Conservation (phyloP, 1,140 invertebrate genomes). For the Archegozetes longisetosus region DNA sequence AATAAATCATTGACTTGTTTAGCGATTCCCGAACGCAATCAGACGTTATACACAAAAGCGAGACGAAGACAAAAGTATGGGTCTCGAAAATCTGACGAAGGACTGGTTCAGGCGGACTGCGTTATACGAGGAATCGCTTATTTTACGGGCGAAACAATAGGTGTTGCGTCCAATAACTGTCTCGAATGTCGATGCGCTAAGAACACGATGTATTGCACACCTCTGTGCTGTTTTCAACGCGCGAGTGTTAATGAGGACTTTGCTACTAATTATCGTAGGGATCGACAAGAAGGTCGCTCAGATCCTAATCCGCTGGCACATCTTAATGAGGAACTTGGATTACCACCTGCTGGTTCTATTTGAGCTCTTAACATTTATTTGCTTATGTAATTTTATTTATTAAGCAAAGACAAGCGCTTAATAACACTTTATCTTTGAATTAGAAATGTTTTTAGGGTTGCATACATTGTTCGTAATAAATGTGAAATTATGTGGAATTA, state of each 20-base stretch:
- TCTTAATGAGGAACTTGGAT: background rate
- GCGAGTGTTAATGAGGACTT: background rate
- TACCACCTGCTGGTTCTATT: background rate
- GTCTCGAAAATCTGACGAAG: background rate
- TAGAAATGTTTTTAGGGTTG: background rate
- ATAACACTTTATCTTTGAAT: background rate
- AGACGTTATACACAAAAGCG: background rate
- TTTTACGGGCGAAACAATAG: slow-evolving; percentile 16
- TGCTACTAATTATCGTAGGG: background rate
- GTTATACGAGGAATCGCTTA: slow-evolving; percentile 15
- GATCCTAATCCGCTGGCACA: slow-evolving; percentile 10
- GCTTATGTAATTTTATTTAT: background rate
- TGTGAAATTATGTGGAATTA: too few relatives aligned
- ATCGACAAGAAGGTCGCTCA: background rate
- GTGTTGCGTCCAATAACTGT: slow-evolving; percentile 26
- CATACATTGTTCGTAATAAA: too few relatives aligned
- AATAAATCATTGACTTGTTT: background rate
- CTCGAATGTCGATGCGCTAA: slow-evolving; percentile 27
- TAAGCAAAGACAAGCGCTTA: background rate
- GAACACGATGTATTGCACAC: slow-evolving; percentile 25
- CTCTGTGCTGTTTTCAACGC: slow-evolving; percentile 27
- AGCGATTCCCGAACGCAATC: slow-evolving; percentile 5
- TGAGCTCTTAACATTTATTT: too few relatives aligned
- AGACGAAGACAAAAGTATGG: background rate
- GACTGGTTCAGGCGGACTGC: slow-evolving; percentile 10